Percentiles rank a stretch among this genome's conserved stretches.
Conservation (phyloP, 1,140 invertebrate species). For the Cherax quadricarinatus region DNA sequence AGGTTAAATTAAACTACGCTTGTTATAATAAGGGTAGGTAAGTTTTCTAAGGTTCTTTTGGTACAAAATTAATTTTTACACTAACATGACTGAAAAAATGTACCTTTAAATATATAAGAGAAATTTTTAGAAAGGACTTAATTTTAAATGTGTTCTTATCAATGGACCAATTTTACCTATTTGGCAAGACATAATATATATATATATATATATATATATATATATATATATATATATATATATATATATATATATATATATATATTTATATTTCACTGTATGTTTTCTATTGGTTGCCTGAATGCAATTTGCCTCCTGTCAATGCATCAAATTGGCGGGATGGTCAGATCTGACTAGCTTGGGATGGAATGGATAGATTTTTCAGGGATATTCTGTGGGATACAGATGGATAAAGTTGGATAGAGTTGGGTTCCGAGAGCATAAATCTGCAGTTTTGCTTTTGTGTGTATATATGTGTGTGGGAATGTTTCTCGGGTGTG, state of each 20-base stretch:
- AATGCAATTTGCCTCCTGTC: not conserved
- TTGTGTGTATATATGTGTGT: not conserved
- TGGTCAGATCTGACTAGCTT: not conserved
- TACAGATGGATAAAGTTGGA: not conserved
- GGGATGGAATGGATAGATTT: not conserved
- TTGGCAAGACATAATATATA: too few relatives aligned
- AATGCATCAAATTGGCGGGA: not conserved
- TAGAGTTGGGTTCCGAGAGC: not conserved
- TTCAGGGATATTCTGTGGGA: not conserved
- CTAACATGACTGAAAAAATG: too few relatives aligned
- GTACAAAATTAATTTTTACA: too few relatives aligned
- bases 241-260: not conserved
- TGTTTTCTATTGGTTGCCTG: not conserved
- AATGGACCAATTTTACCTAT: too few relatives aligned
- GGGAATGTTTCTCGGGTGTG: not conserved
- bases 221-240: not conserved
- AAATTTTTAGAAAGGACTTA: too few relatives aligned
- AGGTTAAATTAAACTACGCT: too few relatives aligned
- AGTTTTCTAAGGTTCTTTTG: too few relatives aligned
- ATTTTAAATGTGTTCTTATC: too few relatives aligned
- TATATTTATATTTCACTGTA: not conserved
- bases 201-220: too few relatives aligned
- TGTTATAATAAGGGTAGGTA: too few relatives aligned
- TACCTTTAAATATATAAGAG: too few relatives aligned
- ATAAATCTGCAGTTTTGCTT: not conserved